A percentile compares a stretch with the other conserved stretches of the same genome.
Evolutionary conservation across 1,140 invertebrate species (phyloP).

Genomic region (Cardiocondyla obscurior): DNA sequence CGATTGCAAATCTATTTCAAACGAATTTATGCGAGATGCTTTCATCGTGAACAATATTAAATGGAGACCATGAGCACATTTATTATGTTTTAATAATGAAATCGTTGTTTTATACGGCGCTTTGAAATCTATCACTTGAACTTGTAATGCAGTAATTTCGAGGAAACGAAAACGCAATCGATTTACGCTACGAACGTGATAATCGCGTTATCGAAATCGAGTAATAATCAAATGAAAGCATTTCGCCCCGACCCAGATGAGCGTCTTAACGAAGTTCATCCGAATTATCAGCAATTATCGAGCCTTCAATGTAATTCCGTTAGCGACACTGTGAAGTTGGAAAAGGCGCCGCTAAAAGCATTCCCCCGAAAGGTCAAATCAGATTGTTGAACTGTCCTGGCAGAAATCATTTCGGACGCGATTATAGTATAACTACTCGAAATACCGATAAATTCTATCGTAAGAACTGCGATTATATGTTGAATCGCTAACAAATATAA

Average conservation of each 20-base stretch:
- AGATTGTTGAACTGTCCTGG: constrained; percentile 54
- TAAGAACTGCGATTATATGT: neutral
- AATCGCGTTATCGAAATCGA: constrained; percentile 82
- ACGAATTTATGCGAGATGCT: neutral
- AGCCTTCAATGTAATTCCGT: constrained; percentile 82
- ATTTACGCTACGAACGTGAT: constrained; percentile 66
- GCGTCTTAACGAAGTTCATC: constrained; percentile 83
- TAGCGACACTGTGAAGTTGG: constrained; percentile 78
- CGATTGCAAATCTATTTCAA: neutral
- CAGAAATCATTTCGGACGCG: constrained; percentile 41
- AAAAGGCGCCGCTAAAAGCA: constrained; percentile 82
- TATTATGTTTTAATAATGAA: neutral
- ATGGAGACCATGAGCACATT: neutral
- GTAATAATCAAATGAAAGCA: constrained; percentile 83
- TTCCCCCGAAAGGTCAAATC: constrained; percentile 76
- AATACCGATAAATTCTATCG: neutral
- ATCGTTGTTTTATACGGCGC: neutral
- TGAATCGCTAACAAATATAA: neutral
- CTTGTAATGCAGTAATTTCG: constrained; percentile 64
- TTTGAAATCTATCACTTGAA: constrained; percentile 51
- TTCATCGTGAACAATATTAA: neutral
- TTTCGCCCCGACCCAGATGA: constrained; percentile 81
- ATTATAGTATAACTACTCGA: constrained; percentile 28
- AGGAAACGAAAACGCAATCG: constrained; percentile 65
- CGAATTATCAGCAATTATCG: constrained; percentile 84